These are phyloP conservation scores for Arctia plantaginis DNA, from an alignment of 2,888 invertebrate genomes.

Conservation along the genomic window DNA sequence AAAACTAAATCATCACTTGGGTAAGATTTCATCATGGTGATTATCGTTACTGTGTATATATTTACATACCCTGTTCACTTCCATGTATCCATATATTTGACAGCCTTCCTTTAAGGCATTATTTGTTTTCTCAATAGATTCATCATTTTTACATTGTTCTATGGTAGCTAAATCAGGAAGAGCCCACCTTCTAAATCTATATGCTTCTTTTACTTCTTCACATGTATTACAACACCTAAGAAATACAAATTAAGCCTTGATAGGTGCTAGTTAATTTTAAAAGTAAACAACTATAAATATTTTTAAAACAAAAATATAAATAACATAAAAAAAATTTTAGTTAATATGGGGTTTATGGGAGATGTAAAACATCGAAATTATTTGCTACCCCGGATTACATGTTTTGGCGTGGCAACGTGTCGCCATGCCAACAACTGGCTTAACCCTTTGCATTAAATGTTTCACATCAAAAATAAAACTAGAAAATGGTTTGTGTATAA, in stretches of 20 bases:
- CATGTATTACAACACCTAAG: slow-evolving; percentile 97
- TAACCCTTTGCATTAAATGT: too few species aligned
- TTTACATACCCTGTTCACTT: slow-evolving; percentile 93
- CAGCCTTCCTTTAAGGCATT: slow-evolving; percentile 97
- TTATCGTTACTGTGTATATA: not conserved
- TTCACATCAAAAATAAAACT: not conserved
- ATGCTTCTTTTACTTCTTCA: slow-evolving; percentile 97
- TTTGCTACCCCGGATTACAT: too few species aligned
- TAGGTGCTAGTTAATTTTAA: not conserved
- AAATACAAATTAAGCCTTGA: not conserved
- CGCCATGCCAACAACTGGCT: too few species aligned
- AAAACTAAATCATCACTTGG: not conserved
- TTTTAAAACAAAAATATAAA: too few species aligned
- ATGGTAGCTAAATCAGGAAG: slow-evolving; percentile 92
- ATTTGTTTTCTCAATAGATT: slow-evolving; percentile 90
- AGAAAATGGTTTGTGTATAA: not conserved
- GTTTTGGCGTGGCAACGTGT: too few species aligned
- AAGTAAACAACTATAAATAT: not conserved
- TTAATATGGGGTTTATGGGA: too few species aligned
- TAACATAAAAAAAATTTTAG: too few species aligned
- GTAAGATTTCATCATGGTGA: not conserved
- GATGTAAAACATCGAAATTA: too few species aligned
- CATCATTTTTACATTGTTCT: slow-evolving; percentile 96
- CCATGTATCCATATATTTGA: slow-evolving; percentile 96
- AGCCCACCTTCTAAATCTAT: slow-evolving; percentile 95